Conservation (phyloP, 2,113 vertebrate genomes). For the Rhagologus leucostigma region DNA sequence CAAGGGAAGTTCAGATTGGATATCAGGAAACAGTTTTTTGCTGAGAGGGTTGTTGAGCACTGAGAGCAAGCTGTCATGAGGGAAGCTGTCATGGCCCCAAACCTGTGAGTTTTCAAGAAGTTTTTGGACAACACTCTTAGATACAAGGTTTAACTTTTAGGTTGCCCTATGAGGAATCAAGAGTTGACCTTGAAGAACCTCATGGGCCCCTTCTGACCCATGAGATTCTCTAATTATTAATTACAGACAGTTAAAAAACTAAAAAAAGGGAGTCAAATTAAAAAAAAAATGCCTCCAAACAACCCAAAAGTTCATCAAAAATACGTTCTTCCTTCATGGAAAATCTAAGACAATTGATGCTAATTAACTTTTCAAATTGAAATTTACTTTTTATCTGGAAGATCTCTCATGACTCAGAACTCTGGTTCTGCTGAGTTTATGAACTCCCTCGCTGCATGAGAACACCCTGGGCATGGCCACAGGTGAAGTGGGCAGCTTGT, state of each 20-base stretch:
- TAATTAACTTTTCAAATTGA: not conserved
- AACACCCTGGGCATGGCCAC: not conserved
- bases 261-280: not conserved
- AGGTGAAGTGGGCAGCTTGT: not conserved
- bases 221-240: not conserved
- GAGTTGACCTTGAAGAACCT: not conserved
- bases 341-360: not conserved
- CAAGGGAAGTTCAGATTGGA: not conserved
- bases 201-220: accelerated
- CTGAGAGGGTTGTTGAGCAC: not conserved
- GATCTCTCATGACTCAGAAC: not conserved
- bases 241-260: not conserved
- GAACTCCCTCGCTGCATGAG: not conserved
- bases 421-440: not conserved
- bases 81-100: not conserved
- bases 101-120: not conserved
- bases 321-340: not conserved
- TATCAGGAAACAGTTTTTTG: not conserved
- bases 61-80: not conserved
- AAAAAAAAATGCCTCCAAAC: not conserved
- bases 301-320: not conserved
- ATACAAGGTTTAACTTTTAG: not conserved
- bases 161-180: not conserved
- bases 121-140: not conserved
- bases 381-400: not conserved